Percentiles rank a stretch among this genome's conserved stretches.
These are phyloP conservation scores for Agonum fuliginosum DNA, from an alignment of 2,888 invertebrate genomes.

Conservation along the genomic window DNA sequence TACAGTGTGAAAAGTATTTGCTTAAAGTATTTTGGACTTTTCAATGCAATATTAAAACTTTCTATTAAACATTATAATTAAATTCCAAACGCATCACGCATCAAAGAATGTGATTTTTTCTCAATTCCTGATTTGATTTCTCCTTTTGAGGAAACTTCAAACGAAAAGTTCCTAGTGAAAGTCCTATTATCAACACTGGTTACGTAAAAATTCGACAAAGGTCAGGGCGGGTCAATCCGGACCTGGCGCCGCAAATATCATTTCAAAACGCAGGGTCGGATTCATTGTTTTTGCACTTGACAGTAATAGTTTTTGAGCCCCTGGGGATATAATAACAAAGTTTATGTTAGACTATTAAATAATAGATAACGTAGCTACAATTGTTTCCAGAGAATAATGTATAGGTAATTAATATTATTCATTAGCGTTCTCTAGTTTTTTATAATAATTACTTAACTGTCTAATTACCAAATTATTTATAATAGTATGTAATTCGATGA, in stretches of 20 bases:
- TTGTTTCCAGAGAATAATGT: too few relatives aligned
- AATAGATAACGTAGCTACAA: too few relatives aligned
- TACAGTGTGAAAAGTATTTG: constrained; percentile 36
- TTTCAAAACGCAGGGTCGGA: not conserved
- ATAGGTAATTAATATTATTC: too few relatives aligned
- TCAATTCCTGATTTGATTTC: constrained; percentile 54
- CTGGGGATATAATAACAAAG: not conserved
- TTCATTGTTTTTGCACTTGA: too few relatives aligned
- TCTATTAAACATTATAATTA: constrained; percentile 54
- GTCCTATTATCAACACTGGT: constrained; percentile 39
- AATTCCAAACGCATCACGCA: constrained; percentile 50
- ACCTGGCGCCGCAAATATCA: constrained; percentile 30
- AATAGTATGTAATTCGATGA: too few relatives aligned
- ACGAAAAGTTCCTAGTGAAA: constrained; percentile 44
- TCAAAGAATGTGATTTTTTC: constrained; percentile 49
- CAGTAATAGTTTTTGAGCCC: too few relatives aligned
- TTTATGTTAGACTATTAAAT: too few relatives aligned
- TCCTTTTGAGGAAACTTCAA: constrained; percentile 50
- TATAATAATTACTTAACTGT: too few relatives aligned
- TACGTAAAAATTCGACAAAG: constrained; percentile 52
- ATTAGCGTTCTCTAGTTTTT: too few relatives aligned
- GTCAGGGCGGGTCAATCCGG: constrained; percentile 51
- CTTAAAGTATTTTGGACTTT: constrained; percentile 34
- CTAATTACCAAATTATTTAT: too few relatives aligned
- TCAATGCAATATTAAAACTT: constrained; percentile 48